Conservation (phyloP, 2,888 invertebrate species). For the Coelinius sp. region DNA sequence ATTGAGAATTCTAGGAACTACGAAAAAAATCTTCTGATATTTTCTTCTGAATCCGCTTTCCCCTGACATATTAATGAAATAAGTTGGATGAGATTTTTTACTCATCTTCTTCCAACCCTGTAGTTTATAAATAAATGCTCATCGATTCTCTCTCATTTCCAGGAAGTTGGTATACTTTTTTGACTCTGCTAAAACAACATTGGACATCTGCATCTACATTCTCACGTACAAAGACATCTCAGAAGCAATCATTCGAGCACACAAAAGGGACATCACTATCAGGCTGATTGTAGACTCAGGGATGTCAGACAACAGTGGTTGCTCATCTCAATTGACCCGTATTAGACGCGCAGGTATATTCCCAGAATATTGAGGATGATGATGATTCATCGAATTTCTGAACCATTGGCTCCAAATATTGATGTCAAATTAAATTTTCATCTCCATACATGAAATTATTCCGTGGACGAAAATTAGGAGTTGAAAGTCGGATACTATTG, state of each 20-base stretch:
- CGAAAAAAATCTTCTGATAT: no score
- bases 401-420: constrained; percentile 6
- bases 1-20: no score
- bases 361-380: neutral
- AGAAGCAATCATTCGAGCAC: constrained; percentile 73
- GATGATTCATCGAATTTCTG: constrained; percentile 14
- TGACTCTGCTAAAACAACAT: constrained; percentile 70
- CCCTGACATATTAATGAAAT: no score
- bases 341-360: constrained; percentile 44
- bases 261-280: constrained; percentile 75
- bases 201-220: constrained; percentile 82
- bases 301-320: constrained; percentile 68
- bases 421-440: neutral
- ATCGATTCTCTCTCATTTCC: constrained; percentile 38
- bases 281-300: constrained; percentile 79
- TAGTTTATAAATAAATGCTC: no score
- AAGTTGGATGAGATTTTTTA: no score
- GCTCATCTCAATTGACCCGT: constrained; percentile 39
- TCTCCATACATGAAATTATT: neutral
- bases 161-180: constrained; percentile 64
- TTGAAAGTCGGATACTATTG: no score
- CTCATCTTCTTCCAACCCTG: no score
- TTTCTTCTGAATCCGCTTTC: no score
- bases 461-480: no score
- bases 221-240: constrained; percentile 76